A percentile compares a stretch with the other conserved stretches of the same genome.
Conservation (phyloP, 30 jellyfish, hydroid and myxozoan species). For the Mastigias papua region DNA sequence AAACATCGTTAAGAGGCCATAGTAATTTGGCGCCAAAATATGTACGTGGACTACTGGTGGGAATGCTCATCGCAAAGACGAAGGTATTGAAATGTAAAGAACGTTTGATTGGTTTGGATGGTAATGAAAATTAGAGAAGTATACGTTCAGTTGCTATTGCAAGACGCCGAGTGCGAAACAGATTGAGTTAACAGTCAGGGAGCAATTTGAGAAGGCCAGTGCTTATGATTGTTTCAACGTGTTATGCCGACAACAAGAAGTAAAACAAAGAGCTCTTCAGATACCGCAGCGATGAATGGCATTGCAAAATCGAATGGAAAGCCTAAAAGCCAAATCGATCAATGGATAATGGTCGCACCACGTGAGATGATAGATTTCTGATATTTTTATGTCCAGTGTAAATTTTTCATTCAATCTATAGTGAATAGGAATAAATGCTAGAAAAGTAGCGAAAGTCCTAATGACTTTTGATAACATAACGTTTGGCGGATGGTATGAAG, state of each 20-base stretch:
- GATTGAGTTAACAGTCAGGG: no score
- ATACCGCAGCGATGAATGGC: conserved; percentile 33
- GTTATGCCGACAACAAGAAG: conserved; percentile 59
- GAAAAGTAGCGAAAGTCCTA: no score
- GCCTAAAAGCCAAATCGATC: conserved; percentile 14
- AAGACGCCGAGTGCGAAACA: no score
- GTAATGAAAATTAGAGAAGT: background rate
- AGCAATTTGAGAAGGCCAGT: no score
- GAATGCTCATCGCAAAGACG: no score
- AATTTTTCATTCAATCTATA: background rate
- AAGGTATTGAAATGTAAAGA: background rate
- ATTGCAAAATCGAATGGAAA: conserved; percentile 46
- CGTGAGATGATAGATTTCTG: conserved; percentile 30
- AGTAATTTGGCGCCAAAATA: background rate
- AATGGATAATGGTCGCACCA: conserved; percentile 78
- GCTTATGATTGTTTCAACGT: background rate
- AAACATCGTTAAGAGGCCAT: background rate
- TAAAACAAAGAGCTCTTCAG: background rate
- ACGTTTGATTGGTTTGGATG: background rate
- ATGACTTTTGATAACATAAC: no score
- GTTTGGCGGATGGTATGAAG: no score
- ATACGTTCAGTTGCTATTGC: no score
- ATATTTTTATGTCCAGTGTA: background rate
- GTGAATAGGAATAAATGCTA: no score
- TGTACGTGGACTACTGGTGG: no score